phyloP scores from a whole-genome alignment of 2,888 invertebrate genomes.

The Eugnorisma glareosa region DNA sequence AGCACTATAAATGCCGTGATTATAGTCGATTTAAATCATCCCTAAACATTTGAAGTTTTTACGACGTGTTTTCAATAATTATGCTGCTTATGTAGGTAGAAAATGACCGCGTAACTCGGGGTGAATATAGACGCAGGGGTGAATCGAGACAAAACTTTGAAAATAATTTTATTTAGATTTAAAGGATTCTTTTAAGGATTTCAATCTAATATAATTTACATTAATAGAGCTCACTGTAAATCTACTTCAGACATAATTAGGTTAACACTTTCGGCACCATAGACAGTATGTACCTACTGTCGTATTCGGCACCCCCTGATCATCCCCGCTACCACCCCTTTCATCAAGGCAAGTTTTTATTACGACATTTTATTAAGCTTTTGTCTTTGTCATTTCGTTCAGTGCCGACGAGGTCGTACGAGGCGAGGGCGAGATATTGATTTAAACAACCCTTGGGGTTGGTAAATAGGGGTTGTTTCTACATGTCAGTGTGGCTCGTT shows the following conservation, averaged over 20 bases:
- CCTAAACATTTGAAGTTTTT: not conserved
- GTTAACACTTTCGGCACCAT: not conserved
- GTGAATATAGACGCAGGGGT: not conserved
- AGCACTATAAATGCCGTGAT: not conserved
- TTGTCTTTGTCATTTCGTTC: not conserved
- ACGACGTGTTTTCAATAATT: not conserved
- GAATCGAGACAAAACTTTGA: not conserved
- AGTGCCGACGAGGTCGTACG: not conserved
- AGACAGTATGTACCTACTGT: too few relatives aligned
- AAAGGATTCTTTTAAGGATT: not conserved
- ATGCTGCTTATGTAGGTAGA: not conserved
- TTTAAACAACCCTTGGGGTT: conserved; percentile 35
- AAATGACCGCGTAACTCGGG: not conserved
- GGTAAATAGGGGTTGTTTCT: conserved; percentile 40
- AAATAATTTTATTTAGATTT: not conserved
- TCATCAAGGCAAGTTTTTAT: not conserved
- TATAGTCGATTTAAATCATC: not conserved
- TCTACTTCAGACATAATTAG: not conserved
- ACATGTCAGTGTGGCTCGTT: conserved; percentile 65
- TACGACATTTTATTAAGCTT: not conserved
- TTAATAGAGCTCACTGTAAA: not conserved
- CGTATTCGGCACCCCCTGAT: not conserved
- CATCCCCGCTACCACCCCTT: not conserved
- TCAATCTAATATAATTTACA: not conserved
- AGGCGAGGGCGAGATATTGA: conserved; percentile 12